These are phyloP conservation scores for Drepana falcataria DNA, from an alignment of 2,888 invertebrate genomes.

Conservation along the genomic window DNA sequence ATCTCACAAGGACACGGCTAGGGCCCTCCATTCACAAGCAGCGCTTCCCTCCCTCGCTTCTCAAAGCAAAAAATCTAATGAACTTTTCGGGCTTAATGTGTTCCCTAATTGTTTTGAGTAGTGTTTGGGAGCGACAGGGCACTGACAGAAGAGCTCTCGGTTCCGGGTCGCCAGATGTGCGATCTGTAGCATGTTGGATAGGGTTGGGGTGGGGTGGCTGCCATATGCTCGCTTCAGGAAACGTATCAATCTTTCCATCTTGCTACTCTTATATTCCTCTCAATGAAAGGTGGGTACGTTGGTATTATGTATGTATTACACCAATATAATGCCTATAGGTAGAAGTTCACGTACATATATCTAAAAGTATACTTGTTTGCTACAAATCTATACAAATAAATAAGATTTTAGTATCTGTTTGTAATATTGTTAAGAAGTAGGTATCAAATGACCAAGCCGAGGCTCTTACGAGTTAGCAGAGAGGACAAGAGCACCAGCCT, in stretches of 20 bases:
- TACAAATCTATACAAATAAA: too few species aligned
- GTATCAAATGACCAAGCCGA: too few species aligned
- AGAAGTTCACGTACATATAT: too few species aligned
- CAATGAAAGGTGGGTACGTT: too few species aligned
- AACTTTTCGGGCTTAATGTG: conserved; percentile 48
- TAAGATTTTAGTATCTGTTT: too few species aligned
- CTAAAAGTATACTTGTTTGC: too few species aligned
- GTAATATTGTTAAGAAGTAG: too few species aligned
- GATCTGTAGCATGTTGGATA: conserved; percentile 23
- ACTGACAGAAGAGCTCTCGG: conserved; percentile 44
- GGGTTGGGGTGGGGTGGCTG: conserved; percentile 20
- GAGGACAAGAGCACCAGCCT: too few species aligned
- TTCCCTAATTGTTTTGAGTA: conserved; percentile 32
- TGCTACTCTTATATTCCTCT: conserved; percentile 17
- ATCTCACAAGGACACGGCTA: conserved; percentile 44
- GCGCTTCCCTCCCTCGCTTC: conserved; percentile 33
- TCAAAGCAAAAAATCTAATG: conserved; percentile 44
- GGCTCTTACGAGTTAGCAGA: too few species aligned
- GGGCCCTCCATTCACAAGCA: conserved; percentile 47
- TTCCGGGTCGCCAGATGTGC: conserved; percentile 55
- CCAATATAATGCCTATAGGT: too few species aligned
- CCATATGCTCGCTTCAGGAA: conserved; percentile 49
- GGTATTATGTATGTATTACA: too few species aligned
- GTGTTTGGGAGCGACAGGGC: conserved; percentile 16
- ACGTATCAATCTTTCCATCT: conserved; percentile 47